A percentile compares a stretch with the other conserved stretches of the same genome.
Conservation (phyloP, 2,797 vertebrate species). For the Pseudotriccus pelzelni region DNA sequence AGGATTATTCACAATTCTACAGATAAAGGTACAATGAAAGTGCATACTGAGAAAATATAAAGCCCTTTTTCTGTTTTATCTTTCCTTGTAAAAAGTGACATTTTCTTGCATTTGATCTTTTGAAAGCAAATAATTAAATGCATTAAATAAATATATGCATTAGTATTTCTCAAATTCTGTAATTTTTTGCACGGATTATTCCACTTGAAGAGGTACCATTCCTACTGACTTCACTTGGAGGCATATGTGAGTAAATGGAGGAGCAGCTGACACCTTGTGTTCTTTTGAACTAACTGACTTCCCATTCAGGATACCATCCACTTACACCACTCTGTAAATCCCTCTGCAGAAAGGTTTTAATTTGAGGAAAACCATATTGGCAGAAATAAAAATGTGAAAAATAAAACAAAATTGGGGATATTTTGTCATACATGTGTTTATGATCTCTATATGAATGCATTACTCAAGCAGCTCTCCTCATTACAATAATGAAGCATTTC, state of each 20-base stretch:
- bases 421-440: background rate
- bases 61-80: background rate
- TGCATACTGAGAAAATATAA: background rate
- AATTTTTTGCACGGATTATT: background rate
- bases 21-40: background rate
- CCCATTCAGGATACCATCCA: background rate
- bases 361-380: background rate
- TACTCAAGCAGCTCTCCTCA: background rate
- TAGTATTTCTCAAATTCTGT: background rate
- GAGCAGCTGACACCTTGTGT: background rate
- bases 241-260: background rate
- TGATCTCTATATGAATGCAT: background rate
- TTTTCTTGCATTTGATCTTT: background rate
- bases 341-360: background rate
- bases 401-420: rapidly evolving
- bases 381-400: background rate
- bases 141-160: background rate
- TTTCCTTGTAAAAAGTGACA: background rate
- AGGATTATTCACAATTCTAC: background rate
- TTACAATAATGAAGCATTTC: background rate
- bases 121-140: background rate
- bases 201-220: background rate
- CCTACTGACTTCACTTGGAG: background rate
- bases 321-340: background rate
- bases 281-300: background rate